Evolutionary conservation across 2,888 invertebrate genomes (phyloP).

Genomic region (Hirtodrosophila cameraria): DNA sequence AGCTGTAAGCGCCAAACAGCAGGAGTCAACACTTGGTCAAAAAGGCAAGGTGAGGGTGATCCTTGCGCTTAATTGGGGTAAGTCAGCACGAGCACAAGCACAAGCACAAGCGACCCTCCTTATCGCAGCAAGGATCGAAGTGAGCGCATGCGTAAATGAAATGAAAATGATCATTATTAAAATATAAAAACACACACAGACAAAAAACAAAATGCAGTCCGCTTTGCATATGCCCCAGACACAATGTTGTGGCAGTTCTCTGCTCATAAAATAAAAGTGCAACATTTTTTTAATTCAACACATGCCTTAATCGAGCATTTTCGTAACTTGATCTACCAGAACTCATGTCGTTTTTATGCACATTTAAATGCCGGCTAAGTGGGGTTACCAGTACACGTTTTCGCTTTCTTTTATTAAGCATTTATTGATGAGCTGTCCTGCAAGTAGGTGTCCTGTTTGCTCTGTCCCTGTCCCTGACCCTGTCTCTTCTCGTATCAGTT

Average conservation of each 20-base stretch:
- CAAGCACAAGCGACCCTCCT: slow-evolving; percentile 68
- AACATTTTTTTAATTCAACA: slow-evolving; percentile 81
- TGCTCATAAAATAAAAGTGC: slow-evolving; percentile 70
- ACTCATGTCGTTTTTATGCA: slow-evolving; percentile 51
- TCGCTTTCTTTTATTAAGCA: slow-evolving; percentile 10
- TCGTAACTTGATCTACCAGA: too few species aligned
- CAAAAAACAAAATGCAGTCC: slow-evolving; percentile 5
- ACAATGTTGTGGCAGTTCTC: background rate
- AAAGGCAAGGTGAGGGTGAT: slow-evolving; percentile 35
- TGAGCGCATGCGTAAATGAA: slow-evolving; percentile 76
- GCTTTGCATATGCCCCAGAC: slow-evolving; percentile 31
- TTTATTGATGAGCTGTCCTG: slow-evolving; percentile 46
- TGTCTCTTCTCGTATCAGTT: too few species aligned
- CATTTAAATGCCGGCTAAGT: slow-evolving; percentile 69
- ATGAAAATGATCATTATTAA: slow-evolving; percentile 83
- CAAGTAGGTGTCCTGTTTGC: slow-evolving; percentile 9
- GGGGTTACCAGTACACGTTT: slow-evolving; percentile 47
- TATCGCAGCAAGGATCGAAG: slow-evolving; percentile 61
- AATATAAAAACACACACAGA: slow-evolving; percentile 55
- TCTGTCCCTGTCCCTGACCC: background rate
- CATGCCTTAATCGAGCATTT: slow-evolving; percentile 80
- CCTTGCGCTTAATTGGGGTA: slow-evolving; percentile 52
- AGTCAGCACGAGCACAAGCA: too few species aligned
- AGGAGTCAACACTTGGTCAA: slow-evolving; percentile 75
- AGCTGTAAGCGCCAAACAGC: slow-evolving; percentile 82